phyloP scores from a whole-genome alignment of 2,797 vertebrate species.

The Parambassis ranga region DNA sequence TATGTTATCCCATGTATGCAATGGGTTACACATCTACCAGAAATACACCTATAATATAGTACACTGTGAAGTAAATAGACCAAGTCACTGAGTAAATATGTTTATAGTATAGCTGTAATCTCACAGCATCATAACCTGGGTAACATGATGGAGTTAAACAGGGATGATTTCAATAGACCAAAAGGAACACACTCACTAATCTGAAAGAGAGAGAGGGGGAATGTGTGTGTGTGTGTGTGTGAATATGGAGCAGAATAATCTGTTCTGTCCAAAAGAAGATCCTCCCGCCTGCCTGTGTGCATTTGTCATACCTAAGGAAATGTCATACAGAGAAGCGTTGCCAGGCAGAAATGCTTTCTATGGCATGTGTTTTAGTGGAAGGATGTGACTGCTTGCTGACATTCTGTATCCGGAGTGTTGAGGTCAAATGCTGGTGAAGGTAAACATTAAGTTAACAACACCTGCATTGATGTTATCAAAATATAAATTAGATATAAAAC shows the following conservation, averaged over 20 bases:
- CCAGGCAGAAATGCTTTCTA: slow-evolving; percentile 26
- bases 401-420: background rate
- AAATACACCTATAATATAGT: background rate
- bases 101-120: background rate
- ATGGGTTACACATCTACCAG: background rate
- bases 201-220: slow-evolving; percentile 4
- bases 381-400: background rate
- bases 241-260: slow-evolving; percentile 44
- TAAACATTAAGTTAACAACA: background rate
- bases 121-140: slow-evolving; percentile 1
- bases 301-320: slow-evolving; percentile 48
- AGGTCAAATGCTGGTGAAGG: background rate
- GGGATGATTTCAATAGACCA: slow-evolving; percentile 18
- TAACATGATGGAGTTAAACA: slow-evolving; percentile 32
- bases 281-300: slow-evolving; percentile 43
- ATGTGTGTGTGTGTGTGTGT: slow-evolving; percentile 3
- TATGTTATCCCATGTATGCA: background rate
- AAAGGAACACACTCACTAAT: slow-evolving; percentile 27
- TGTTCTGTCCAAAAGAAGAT: slow-evolving; percentile 41
- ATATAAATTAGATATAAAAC: no score
- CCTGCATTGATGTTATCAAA: background rate
- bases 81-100: background rate
- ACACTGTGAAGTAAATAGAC: background rate
- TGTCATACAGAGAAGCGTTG: slow-evolving; percentile 15
- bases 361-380: background rate